These are phyloP conservation scores for Mayetiola destructor DNA, from an alignment of 2,888 invertebrate species.

Conservation along the genomic window DNA sequence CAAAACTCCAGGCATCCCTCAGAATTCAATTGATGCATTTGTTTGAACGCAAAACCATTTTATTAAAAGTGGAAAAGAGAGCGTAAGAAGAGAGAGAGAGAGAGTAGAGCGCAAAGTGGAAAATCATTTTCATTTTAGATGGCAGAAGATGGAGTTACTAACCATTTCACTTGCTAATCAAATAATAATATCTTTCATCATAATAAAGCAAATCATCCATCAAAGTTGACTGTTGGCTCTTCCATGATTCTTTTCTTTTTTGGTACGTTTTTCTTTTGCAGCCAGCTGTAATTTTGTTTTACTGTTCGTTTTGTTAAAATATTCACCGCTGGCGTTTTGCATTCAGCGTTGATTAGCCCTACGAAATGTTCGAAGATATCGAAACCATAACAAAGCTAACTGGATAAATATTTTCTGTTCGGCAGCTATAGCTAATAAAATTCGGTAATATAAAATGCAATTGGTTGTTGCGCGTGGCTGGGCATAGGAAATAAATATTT, in stretches of 20 bases:
- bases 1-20: too few relatives aligned
- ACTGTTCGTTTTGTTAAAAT: neutral
- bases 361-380: neutral
- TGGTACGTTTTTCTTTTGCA: neutral
- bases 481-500: too few relatives aligned
- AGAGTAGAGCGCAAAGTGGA: too few relatives aligned
- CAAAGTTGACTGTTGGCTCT: too few relatives aligned
- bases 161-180: neutral
- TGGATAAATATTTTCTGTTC: neutral
- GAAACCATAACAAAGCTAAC: slow-evolving; percentile 4
- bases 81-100: too few relatives aligned
- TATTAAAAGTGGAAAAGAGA: too few relatives aligned
- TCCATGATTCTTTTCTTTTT: neutral
- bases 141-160: too few relatives aligned
- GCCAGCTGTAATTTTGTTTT: neutral
- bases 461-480: too few relatives aligned
- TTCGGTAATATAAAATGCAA: too few relatives aligned
- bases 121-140: too few relatives aligned
- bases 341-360: neutral
- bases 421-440: slow-evolving; percentile 4
- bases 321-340: neutral
- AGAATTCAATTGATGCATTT: too few relatives aligned
- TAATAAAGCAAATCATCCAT: slow-evolving; percentile 6
- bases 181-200: slow-evolving; percentile 8
- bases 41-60: too few relatives aligned